These are phyloP conservation scores for Trichogramma evanescens DNA, from an alignment of 2,888 invertebrate species.

Conservation along the genomic window DNA sequence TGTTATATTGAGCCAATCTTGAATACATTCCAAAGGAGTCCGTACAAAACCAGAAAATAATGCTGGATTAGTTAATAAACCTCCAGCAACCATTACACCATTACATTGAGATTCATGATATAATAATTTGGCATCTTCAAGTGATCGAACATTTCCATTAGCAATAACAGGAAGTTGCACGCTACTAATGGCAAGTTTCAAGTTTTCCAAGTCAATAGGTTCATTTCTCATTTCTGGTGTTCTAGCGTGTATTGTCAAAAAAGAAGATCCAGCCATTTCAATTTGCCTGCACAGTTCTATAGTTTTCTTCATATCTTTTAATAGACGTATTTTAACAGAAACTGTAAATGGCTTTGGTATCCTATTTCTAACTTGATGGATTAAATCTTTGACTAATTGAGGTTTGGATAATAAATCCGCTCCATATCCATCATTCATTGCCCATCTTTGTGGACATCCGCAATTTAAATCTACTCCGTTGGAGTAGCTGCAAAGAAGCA, in stretches of 20 bases:
- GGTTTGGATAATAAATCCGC: conserved; percentile 77
- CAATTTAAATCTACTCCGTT: conserved; percentile 95
- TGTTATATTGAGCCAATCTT: conserved; percentile 73
- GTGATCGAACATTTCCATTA: conserved; percentile 80
- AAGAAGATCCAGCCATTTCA: conserved; percentile 81
- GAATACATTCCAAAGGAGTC: conserved; percentile 72
- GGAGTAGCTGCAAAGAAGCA: conserved; percentile 54
- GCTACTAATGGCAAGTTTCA: conserved; percentile 64
- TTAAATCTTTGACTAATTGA: conserved; percentile 73
- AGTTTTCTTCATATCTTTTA: conserved; percentile 62
- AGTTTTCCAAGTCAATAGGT: conserved; percentile 62
- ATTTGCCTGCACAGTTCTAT: conserved; percentile 73
- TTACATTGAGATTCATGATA: conserved; percentile 62
- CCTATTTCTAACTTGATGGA: conserved; percentile 66
- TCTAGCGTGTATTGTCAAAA: conserved; percentile 85
- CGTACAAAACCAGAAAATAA: conserved; percentile 66
- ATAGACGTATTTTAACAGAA: conserved; percentile 85
- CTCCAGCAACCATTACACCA: conserved; percentile 90
- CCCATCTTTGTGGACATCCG: conserved; percentile 96
- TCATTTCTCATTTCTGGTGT: conserved; percentile 79
- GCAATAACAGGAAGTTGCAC: conserved; percentile 80
- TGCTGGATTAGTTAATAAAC: conserved; percentile 84
- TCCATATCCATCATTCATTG: conserved; percentile 84
- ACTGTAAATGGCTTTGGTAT: conserved; percentile 72
- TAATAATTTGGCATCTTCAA: conserved; percentile 65